Base-by-base conservation (phyloP, 1,140 invertebrate genomes). In the Diachasma alloeum region DNA sequence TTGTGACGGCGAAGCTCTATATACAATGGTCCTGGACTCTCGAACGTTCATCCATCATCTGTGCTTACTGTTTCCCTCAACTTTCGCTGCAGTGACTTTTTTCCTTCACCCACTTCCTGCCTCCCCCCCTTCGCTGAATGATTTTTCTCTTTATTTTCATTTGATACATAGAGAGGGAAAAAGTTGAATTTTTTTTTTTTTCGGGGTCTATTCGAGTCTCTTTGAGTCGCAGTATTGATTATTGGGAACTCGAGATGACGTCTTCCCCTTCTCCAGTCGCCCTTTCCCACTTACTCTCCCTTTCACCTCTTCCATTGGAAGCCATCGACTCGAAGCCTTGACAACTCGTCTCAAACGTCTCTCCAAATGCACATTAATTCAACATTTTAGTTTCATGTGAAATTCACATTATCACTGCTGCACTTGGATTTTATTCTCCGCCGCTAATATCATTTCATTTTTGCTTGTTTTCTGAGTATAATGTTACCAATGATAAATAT, bases 1-100 rank as follows among this genome's bases (percentile, higher is more conserved):
- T 87, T 87, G 85, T 87, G 87, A 86, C 85, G 85, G 86, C 81
- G 78, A 79, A 75, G 66, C 6, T 22, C 76, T 81, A 68, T 83
- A 81, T 75, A 82, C 77, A 78, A 42, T 42, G 75, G 77, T 80
- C 81, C 81, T 85, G 81, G 48, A 56, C 48, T 56, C 48, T 56
- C 48, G n/a, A 13, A 8, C 0, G 5, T 19, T 19, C 63, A 76
- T 42, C 48, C 48, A 48, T 70, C 68, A 70, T 70, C 24, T 9
- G 36, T 26, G 9, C 4, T 56, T 56, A 56, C 48, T 19, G 6
- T 56, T 56, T 19, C 13, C 48, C 19, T 56, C 1, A 19, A 56
- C 48, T 56, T 48, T 56, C 48, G 48, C 48, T 17, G 48, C 48
- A 56, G 48, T 56, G 48, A 56, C 48, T 56, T 56, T 56, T 56